Evolutionary conservation across 2,888 invertebrate species (phyloP), one percentile per base, ranked within the genome.

Genomic region (Fragum fragum): DNA sequence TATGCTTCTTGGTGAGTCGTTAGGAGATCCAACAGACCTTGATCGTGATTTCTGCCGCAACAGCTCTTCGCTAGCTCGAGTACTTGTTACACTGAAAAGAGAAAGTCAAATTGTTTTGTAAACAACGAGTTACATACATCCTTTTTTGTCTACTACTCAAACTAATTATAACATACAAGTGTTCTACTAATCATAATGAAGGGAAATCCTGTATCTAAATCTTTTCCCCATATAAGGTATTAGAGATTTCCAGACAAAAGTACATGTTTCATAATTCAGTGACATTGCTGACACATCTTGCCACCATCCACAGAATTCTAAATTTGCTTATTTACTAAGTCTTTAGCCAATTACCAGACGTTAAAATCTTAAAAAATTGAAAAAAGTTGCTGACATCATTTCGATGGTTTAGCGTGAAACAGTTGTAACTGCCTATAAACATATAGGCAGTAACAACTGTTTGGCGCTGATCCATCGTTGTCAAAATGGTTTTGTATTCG

Each of bases 11-110:
- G 79, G 82, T 29, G 88, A 84, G 59, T 86, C 79, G 16, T 87
- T 79, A 42, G 89, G 83, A 57, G 87, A 87, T 16, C 88, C 88
- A 3, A 88, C 85, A 26, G 89, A 88, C 52, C 87, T 55, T 29
- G 89, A 89, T 52, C 88, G 59, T 21, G 89, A 79, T 71, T 89
- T 89, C 73, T 87, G 87, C 53, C 86, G 78, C 61, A 87, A 70
- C 28, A 90, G 80, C 70, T 90, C 90, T 68, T 90, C 91, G 70
- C 88, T 87, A 23, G 83, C 85, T 61, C 87, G 83, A 57, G 90
- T 81, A 77, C 90, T 88, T 26, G 90, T 89, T 61, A 91, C 90
- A 88, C 91, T 91, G 87, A 69, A 90, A 91, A 74, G 47, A 86
- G 39, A 85, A 72, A 81, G 66, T 52, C 29, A 55, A 23, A 47